Base-by-base conservation (phyloP, 2,888 invertebrate species). In the Papilio demoleus region DNA sequence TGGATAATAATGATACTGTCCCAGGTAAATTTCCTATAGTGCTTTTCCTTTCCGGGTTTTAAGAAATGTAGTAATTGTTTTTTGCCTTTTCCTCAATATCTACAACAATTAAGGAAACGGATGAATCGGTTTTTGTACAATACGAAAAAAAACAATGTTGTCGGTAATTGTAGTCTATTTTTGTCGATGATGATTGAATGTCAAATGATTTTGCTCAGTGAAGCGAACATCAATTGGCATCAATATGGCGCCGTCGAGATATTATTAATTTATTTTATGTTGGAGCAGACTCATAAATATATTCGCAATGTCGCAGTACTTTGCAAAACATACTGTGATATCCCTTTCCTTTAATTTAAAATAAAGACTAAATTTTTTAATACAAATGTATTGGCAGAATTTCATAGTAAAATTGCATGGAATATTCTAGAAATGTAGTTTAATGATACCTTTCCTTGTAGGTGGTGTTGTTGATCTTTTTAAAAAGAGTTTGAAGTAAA, bases 101-200 rank as follows among this genome's bases (percentile, higher is more conserved):
- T 24, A 1, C 14, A 6, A 14, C 24, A 50, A 24, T 34, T 42
- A 45, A 65, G 45, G 42, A 59, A 47, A 65, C 34, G n/a, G 14
- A 45, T 59, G 22, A 24, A 34, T 24, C 4, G 36, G 22, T 34
- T 36, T 63, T 63, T 24, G 12, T 14, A 24, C 24, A 31, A 17
- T 45, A 24, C 31, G 5, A 14, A 56, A 27, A 31, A 3, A 40
- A 31, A 27, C 17, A 4, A 47, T 3, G 1, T 6, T 38, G 36
- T 27, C 5, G n/a, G 11, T 65, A 56, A 60, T 38, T 47, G 42
- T 36, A 66, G 17, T 40, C 24, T 58, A 47, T 66, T 66, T 27
- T 61, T 12, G 38, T 53, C 38, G 40, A 47, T 66, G 65, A 40
- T 22, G n/a, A 40, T 61, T 40, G 61, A 67, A 53, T 67, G 67